Base-by-base conservation (phyloP, 2,888 invertebrate genomes). In the Cistogaster globosa region DNA sequence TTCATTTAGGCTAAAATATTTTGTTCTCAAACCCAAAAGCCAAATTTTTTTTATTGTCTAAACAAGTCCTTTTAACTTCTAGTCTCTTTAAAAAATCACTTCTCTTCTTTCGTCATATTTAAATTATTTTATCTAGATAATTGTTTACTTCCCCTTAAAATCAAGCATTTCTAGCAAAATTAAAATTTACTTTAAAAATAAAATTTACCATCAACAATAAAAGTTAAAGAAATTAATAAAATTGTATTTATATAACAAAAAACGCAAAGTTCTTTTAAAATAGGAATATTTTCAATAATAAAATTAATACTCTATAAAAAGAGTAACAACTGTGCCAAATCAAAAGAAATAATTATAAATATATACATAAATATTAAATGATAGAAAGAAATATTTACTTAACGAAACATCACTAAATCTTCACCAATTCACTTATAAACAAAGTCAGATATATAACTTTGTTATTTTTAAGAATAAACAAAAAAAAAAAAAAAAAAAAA, bases 311-410 rank as follows among this genome's bases (percentile, higher is more conserved):
- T 77, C 53, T 55, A 36, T 71, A 57, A 72, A 55, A 76, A 76
- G 69, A 75, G 80, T 86, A 84, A 86, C 87, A 77, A 81, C 87
- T 88, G 88, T 88, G 88, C 88, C 88, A 88, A 88, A 88, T 82
- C 69, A 75, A 87, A 85, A 60, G 42, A 78, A 68, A 84, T 42
- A 72, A 78, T 51, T 14, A 72, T 36, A n/a, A n/a, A 79, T 78
- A 42, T 51, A 76, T 67, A 72, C 16, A 57, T 53, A 63, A 7
- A 71, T 60, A 76, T 57, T 42, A 57, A 69, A 65, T 32, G 32
- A 8, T 32, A 69, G 48, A 67, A 65, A 68, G 9, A 62, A 67
- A 77, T 81, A 69, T 74, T 72, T 71, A 79, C 68, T 62, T 68
- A 81, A 71, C 32, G 62, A 58, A 83, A 83, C 71, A 78, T 78